Base-by-base conservation (phyloP, 92 coral and sea anemone species). In the Blastomussa wellsi region DNA sequence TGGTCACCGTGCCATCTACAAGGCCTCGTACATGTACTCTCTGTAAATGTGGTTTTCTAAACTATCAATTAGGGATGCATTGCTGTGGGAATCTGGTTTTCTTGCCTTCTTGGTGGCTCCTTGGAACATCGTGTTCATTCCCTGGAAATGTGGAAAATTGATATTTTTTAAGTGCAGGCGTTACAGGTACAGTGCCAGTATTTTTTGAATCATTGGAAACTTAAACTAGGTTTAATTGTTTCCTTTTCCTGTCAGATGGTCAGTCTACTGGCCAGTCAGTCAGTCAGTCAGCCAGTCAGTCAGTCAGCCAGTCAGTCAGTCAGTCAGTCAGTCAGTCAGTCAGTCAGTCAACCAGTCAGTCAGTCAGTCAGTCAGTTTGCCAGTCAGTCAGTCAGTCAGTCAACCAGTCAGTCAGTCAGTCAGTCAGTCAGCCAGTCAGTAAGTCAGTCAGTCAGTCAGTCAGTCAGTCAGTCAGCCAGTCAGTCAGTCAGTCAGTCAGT, bases 21-120 rank as follows among this genome's bases (percentile, higher is more conserved):
- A 51, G 22, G 57, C 4, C 57, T 14, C 19, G 29, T 24, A 24
- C 65, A 57, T 0, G 26, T 57, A 5, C 65, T 57, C 65, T 22
- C 49, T 44, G 31, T 57, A 24, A 22, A 31, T 9, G 17, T 11
- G n/a, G 11, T 17, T 59, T 64, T 13, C 42, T 12, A 31, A 41
- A 26, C 57, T 74, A 7, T 6, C 64, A 14, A 29, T 72, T 53
- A 96, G 98, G 98, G 98, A 96, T 62, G 98, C 96, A 22, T 80
- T 96, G 90, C 88, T 96, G 37, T 86, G 92, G 86, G 98, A 96
- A 77, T 88, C 95, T 14, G 98, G 98, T 6, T 94, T 96, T 75
- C 85, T 96, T 7, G 92, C 98, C 44, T 86, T 96, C 78, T 67
- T 96, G 66, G 86, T 90, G 5, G 98, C 98, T 44, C 98, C 98